These are phyloP conservation scores for Bombylius major DNA, from an alignment of 2,888 invertebrate genomes.

Conservation along the genomic window DNA sequence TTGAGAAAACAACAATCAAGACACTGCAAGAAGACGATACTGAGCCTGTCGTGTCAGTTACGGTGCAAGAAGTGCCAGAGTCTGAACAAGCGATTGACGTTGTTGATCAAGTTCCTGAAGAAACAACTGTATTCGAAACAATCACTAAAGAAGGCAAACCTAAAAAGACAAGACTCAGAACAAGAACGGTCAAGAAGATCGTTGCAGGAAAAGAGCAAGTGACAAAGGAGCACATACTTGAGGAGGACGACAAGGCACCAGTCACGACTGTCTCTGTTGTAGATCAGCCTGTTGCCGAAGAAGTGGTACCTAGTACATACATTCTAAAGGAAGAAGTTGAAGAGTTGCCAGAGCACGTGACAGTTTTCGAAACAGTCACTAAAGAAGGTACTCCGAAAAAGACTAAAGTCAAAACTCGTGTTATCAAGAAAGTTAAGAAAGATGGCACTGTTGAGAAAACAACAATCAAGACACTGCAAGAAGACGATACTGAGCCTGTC, in stretches of 20 bases:
- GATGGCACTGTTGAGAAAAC: conserved; percentile 30
- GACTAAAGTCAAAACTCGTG: conserved; percentile 16
- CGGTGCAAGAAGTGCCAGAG: conserved; percentile 22
- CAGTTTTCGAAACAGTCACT: conserved; percentile 5
- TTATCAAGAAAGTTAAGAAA: conserved; percentile 13
- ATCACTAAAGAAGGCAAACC: conserved; percentile 17
- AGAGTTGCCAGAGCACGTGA: conserved; percentile 28
- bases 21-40: conserved; percentile 30
- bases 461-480: conserved; percentile 29
- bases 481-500: conserved; percentile 27
- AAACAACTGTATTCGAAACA: conserved; percentile 24
- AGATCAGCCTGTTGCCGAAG: conserved; percentile 15
- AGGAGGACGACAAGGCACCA: conserved; percentile 33
- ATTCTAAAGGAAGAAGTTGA: conserved; percentile 23
- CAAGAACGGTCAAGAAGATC: conserved; percentile 27
- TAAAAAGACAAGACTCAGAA: conserved; percentile 27
- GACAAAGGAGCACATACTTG: conserved; percentile 32
- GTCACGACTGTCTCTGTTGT: conserved; percentile 15
- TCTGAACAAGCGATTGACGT: background rate
- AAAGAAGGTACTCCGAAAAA: conserved; percentile 19
- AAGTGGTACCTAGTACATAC: conserved; percentile 24
- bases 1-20: conserved; percentile 33
- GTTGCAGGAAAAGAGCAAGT: conserved; percentile 30
- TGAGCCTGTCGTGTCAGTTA: conserved; percentile 24
- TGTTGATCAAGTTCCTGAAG: conserved; percentile 13